phyloP scores from a whole-genome alignment of 2,113 vertebrate species.

The Siniperca chuatsi region DNA sequence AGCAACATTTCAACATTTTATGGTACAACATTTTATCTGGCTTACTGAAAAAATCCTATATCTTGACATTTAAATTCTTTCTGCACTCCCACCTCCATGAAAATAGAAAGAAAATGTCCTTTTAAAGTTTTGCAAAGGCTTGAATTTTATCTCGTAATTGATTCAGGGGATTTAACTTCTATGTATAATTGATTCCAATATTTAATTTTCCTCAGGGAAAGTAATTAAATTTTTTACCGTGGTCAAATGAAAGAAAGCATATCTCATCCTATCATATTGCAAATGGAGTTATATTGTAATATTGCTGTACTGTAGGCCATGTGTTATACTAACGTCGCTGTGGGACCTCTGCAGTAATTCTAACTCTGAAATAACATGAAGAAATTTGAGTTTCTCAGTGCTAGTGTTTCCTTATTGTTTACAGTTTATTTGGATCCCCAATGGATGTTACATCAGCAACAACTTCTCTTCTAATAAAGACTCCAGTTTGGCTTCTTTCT shows the following conservation, averaged over 20 bases:
- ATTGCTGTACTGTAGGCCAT: conserved; percentile 8
- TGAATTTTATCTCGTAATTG: conserved; percentile 50
- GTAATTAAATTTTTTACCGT: conserved; percentile 24
- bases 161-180: conserved; percentile 51
- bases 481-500: neutral
- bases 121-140: conserved; percentile 51
- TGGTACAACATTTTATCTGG: conserved; percentile 30
- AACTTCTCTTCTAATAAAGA: neutral
- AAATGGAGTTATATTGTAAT: conserved; percentile 19
- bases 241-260: conserved; percentile 42
- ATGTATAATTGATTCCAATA: conserved; percentile 62
- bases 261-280: conserved; percentile 26
- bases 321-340: conserved; percentile 8
- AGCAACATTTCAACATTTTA: conserved; percentile 45
- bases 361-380: neutral
- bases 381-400: neutral
- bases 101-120: conserved; percentile 48
- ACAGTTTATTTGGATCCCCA: neutral
- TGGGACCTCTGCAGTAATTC: conserved; percentile 1
- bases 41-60: conserved; percentile 49
- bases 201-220: conserved; percentile 52
- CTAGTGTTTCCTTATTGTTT: conserved; percentile 4
- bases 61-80: conserved; percentile 55
- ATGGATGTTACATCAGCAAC: neutral
- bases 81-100: conserved; percentile 21